Percentiles rank a stretch among this genome's conserved stretches.
Evolutionary conservation across 2,797 vertebrate species (phyloP).

Genomic region (Enteromius unitaeniatus): DNA sequence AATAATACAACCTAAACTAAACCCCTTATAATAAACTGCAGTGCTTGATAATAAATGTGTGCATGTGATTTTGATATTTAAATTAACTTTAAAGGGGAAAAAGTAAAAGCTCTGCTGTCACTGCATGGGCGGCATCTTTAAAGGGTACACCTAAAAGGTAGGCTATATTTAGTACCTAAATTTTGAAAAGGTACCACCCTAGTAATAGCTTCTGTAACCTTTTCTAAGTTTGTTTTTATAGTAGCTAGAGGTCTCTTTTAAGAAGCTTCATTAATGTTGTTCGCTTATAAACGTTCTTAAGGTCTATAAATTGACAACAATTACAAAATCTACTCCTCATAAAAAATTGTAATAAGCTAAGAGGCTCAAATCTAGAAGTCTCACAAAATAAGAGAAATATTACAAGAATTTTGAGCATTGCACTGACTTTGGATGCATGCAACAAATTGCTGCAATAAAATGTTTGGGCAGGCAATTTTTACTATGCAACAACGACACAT

Average conservation of each 20-base stretch:
- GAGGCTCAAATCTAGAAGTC: neutral
- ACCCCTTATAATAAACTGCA: neutral
- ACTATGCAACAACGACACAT: neutral
- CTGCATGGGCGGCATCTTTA: neutral
- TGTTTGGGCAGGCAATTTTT: neutral
- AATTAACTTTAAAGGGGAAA: neutral
- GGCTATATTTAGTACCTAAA: neutral
- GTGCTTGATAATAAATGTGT: neutral
- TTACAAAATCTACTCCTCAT: neutral
- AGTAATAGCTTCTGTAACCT: neutral
- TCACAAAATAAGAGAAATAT: neutral
- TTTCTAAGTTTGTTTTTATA: neutral
- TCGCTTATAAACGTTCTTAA: neutral
- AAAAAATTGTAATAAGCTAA: neutral
- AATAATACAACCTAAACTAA: neutral
- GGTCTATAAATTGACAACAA: neutral
- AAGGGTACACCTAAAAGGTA: neutral
- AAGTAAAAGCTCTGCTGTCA: neutral
- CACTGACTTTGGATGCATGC: neutral
- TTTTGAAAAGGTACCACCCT: neutral
- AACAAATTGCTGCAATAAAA: neutral
- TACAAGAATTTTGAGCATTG: neutral
- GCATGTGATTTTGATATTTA: neutral
- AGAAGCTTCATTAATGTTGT: neutral
- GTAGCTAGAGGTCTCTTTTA: neutral